phyloP scores from a whole-genome alignment of 2,797 vertebrate genomes.

The Threskiornis aethiopicus region DNA sequence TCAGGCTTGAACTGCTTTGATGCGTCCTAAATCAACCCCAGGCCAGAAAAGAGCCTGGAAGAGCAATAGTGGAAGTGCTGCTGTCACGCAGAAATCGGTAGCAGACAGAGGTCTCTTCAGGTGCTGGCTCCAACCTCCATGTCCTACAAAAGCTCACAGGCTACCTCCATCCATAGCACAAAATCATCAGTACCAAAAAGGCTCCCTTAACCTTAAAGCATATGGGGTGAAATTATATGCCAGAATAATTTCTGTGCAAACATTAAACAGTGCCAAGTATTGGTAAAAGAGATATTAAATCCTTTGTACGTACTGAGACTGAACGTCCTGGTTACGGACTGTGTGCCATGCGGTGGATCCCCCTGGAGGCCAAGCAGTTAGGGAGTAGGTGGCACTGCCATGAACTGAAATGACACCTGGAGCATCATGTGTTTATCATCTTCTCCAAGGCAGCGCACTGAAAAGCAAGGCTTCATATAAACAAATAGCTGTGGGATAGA shows the following conservation, averaged over 20 bases:
- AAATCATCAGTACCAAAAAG: not conserved
- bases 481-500: not conserved
- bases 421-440: accelerated
- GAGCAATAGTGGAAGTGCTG: not conserved
- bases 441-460: not conserved
- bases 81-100: not conserved
- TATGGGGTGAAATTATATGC: not conserved
- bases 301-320: not conserved
- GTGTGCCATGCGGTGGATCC: not conserved
- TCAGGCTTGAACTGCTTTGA: not conserved
- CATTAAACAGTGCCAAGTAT: accelerated
- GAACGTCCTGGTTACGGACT: not conserved
- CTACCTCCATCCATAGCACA: not conserved
- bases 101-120: not conserved
- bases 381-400: not conserved
- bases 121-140: not conserved
- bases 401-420: not conserved
- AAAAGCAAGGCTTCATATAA: not conserved
- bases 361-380: not conserved
- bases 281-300: not conserved
- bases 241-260: not conserved
- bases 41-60: not conserved
- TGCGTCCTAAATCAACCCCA: not conserved
- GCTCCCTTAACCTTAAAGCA: not conserved
- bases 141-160: not conserved